These are phyloP conservation scores for Papilio aristodemus DNA, from an alignment of 1,140 invertebrate genomes.

Conservation along the genomic window DNA sequence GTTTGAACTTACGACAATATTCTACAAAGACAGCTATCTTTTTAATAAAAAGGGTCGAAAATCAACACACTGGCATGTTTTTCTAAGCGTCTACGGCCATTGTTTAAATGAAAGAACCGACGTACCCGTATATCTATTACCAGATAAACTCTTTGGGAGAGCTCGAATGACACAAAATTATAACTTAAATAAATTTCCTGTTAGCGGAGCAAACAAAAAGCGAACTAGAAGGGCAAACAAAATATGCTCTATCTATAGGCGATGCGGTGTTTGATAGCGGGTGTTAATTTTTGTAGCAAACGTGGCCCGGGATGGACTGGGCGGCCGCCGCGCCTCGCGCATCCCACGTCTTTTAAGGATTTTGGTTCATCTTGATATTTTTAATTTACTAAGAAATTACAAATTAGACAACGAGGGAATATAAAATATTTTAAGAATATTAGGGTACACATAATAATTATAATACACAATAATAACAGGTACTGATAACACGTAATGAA, in stretches of 20 bases:
- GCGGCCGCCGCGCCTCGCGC: conserved; percentile 30
- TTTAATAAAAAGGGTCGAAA: conserved; percentile 46
- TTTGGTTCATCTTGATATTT: conserved; percentile 1
- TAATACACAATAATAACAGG: too few species aligned
- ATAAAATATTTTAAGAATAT: too few species aligned
- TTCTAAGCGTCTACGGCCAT: conserved; percentile 41
- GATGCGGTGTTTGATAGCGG: conserved; percentile 71
- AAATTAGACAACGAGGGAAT: too few species aligned
- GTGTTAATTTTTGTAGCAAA: conserved; percentile 66
- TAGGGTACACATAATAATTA: too few species aligned
- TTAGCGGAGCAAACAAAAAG: conserved; percentile 67
- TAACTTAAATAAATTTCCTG: conserved; percentile 79
- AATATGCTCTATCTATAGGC: conserved; percentile 66
- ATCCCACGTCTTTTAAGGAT: conserved; percentile 26
- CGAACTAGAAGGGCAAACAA: conserved; percentile 66
- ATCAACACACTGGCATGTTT: conserved; percentile 59
- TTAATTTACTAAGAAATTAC: neutral
- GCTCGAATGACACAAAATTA: conserved; percentile 76
- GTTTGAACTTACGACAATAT: conserved; percentile 18
- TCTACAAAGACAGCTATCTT: conserved; percentile 1
- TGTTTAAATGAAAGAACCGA: conserved; percentile 40
- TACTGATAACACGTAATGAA: too few species aligned
- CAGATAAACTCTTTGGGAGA: conserved; percentile 68
- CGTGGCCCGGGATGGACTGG: conserved; percentile 39
- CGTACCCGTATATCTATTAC: conserved; percentile 49